Percentiles rank a stretch among this genome's conserved stretches.
phyloP scores from a whole-genome alignment of 2,888 invertebrate genomes.

The Leucophenga montana region DNA sequence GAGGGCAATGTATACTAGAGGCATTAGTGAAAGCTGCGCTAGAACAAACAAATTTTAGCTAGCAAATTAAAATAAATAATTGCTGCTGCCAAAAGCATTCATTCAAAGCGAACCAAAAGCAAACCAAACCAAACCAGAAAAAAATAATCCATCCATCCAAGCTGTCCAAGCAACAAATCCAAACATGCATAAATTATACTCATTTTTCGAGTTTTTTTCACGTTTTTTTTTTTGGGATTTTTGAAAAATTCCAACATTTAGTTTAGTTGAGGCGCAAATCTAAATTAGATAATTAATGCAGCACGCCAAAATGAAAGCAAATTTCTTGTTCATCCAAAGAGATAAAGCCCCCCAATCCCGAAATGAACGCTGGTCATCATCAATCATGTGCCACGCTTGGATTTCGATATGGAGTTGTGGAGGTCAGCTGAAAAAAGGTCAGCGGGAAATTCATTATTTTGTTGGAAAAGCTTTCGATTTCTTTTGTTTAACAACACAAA shows the following conservation, averaged over 20 bases:
- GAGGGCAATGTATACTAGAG: too few relatives aligned
- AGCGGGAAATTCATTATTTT: background rate
- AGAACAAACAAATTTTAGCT: slow-evolving; percentile 41
- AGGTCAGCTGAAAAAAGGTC: background rate
- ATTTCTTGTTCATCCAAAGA: slow-evolving; percentile 16
- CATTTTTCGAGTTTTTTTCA: too few relatives aligned
- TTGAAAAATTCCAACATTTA: slow-evolving; percentile 19
- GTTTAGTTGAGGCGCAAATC: slow-evolving; percentile 42
- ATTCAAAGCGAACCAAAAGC: background rate
- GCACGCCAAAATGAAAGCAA: slow-evolving; percentile 39
- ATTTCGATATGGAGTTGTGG: background rate
- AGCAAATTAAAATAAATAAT: slow-evolving; percentile 47
- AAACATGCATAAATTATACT: slow-evolving; percentile 18
- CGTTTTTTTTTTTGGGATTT: background rate
- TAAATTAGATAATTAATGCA: slow-evolving; percentile 67
- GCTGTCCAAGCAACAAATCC: too few relatives aligned
- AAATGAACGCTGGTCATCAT: slow-evolving; percentile 23
- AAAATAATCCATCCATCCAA: background rate
- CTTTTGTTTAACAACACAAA: slow-evolving; percentile 10
- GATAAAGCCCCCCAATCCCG: slow-evolving; percentile 5
- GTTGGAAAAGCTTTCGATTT: slow-evolving; percentile 15
- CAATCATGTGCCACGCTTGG: slow-evolving; percentile 9
- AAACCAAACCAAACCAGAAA: background rate
- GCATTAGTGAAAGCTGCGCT: slow-evolving; percentile 57
- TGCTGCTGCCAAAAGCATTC: slow-evolving; percentile 41